Conservation (phyloP, 2,797 vertebrate genomes). For the Gallinago stenura region DNA sequence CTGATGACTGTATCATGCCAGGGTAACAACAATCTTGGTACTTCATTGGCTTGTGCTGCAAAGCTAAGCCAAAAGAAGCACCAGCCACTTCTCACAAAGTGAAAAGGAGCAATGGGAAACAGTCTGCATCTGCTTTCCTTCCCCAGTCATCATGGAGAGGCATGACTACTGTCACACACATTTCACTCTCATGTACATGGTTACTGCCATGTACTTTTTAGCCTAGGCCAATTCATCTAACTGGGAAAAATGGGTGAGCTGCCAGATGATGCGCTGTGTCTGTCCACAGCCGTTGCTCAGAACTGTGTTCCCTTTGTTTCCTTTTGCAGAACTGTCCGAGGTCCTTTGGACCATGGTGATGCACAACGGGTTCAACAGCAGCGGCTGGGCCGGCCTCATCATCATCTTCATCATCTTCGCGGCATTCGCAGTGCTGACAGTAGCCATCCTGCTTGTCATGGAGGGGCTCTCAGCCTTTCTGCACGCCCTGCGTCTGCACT, state of each 20-base stretch:
- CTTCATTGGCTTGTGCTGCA: background rate
- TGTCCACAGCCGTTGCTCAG: background rate
- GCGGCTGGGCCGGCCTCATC: slow-evolving; percentile 72
- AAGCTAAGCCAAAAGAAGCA: background rate
- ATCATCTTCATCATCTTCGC: slow-evolving; percentile 79
- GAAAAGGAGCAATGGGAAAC: background rate
- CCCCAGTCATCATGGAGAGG: background rate
- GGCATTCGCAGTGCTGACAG: slow-evolving; percentile 76
- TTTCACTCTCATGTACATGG: background rate
- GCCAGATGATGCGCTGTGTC: background rate
- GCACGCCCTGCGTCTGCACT: slow-evolving; percentile 84
- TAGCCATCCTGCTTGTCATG: slow-evolving; percentile 85
- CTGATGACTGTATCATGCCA: background rate
- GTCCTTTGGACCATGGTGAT: slow-evolving; percentile 87
- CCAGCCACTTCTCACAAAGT: background rate
- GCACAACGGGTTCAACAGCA: slow-evolving; percentile 54
- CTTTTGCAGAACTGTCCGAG: slow-evolving; percentile 81
- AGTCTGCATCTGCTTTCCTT: background rate
- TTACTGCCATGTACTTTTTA: background rate
- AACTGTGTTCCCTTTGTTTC: background rate
- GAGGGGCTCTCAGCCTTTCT: slow-evolving; percentile 86
- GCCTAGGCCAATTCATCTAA: background rate
- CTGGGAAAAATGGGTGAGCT: background rate
- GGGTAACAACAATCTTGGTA: background rate
- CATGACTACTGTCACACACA: background rate